Evolutionary conservation across 2,113 vertebrate genomes (phyloP), one percentile per base, ranked within the genome.

Genomic region (Entelurus aequoreus): DNA sequence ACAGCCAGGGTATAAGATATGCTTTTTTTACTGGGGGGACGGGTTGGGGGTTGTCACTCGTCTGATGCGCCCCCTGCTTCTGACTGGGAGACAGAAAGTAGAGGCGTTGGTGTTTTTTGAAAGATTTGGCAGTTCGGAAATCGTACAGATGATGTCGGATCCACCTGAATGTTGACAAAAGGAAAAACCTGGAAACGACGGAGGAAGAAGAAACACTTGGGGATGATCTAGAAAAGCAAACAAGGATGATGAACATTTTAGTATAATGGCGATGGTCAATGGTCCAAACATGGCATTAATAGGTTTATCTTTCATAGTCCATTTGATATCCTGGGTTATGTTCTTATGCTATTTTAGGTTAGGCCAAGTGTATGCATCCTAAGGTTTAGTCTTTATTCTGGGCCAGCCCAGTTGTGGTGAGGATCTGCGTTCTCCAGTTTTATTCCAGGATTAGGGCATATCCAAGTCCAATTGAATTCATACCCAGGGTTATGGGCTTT

Each of bases 1-100:
- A 82, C 72, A 80, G 69, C 67, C 35, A 66, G 5, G 59, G 59
- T 81, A 87, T 79, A 71, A 84, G 80, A 77, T 65, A 78, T 81
- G 78, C 74, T 51, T 49, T 77, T 82, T 80, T 75, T 48, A 65
- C 68, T 55, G 48, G 49, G 64, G 73, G 12, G 28, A 28, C 28
- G 4, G 28, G 28, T 28, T 28, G 28, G 14, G 42, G 65, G 72
- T 76, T 83, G 75, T 80, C 81, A 79, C 49, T 9, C 1, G 51
- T 74, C 76, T 88, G 78, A 84, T 66, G 66, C 57, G 61, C 46
- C 54, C 66, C 69, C 71, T 59, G 50, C 71, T 57, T 53, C 63
- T 71, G 62, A 62, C 60, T 54, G 66, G 70, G 78, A 84, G 78
- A 80, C 76, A 85, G 80, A 83, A 62, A 28, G 5, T 63, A 68